Base-by-base conservation (phyloP, 2,888 invertebrate genomes). In the Notocelia uddmanniana region DNA sequence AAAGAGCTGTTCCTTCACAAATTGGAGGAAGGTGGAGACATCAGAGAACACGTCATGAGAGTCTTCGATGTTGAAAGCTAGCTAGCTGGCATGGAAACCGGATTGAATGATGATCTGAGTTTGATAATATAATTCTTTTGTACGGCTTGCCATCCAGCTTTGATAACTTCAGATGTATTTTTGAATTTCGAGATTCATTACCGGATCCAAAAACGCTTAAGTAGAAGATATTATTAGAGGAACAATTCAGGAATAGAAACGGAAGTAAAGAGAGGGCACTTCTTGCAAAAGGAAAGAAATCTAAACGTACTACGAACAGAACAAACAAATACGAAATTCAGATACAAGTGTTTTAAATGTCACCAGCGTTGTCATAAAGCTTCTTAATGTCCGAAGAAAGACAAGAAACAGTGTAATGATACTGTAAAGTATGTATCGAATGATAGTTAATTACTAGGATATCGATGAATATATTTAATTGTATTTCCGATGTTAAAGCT, bases 321-420 rank as follows among this genome's bases (percentile, higher is more conserved):
- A 19, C 9, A 3, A 41, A 9, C 15, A 57, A 57, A 57, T 15
- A 50, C 13, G 2, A 37, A 37, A 37, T 50, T 31, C n/a, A 19
- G 37, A n/a, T 62, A 23, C 18, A 50, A 50, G 50, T 62, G 62
- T 26, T 50, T 18, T 37, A 19, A 59, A 23, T 21, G 21, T 23
- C 41, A 60, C 23, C 11, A 60, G 10, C 13, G 0, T 45, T 45
- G 60, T 9, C 45, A 60, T 19, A 63, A 52, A 63, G 31, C 52
- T 8, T 63, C 52, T 10, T 34, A 63, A 34, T 63, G 63, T 34
- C 6, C 18, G 34, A 26, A 26, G n/a, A 63, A 52, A 31, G 31
- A 50, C 9, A 34, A 52, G 37, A 11, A 21, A 41, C 15, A 41
- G 18, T 34, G 9, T 54, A 13, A 13, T 23, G 50, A 21, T 31